phyloP scores from a whole-genome alignment of 1,140 invertebrate species.

The Odontomachus brunneus region DNA sequence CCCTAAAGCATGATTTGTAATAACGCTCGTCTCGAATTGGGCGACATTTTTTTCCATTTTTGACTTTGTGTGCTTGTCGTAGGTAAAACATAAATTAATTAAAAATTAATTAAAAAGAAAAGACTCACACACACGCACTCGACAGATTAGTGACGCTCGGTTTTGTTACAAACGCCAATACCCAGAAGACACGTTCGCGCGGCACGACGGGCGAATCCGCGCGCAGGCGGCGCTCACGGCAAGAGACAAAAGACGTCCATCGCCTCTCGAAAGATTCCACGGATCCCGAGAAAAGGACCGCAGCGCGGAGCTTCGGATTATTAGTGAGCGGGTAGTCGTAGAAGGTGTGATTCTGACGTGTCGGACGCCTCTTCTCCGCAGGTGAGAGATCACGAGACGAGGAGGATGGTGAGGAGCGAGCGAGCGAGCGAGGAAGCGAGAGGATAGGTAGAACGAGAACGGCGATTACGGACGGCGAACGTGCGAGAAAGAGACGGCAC shows the following conservation, averaged over 20 bases:
- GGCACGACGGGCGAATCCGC: conserved; percentile 15
- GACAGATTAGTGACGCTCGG: conserved; percentile 9
- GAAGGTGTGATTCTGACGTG: conserved; percentile 85
- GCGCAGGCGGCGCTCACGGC: conserved; percentile 37
- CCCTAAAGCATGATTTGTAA: background rate
- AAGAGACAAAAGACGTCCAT: conserved; percentile 65
- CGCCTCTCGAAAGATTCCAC: conserved; percentile 64
- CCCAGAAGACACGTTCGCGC: conserved; percentile 23
- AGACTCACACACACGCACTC: too few relatives aligned
- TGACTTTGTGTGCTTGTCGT: background rate
- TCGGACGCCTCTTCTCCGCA: conserved; percentile 80
- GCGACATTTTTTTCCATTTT: background rate
- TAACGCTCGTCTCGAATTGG: background rate
- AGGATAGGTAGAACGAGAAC: background rate
- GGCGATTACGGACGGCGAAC: conserved; percentile 18
- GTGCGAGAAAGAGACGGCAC: conserved; percentile 53
- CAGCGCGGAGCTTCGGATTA: conserved; percentile 76
- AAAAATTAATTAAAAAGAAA: background rate
- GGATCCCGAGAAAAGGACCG: conserved; percentile 70
- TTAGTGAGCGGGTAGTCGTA: conserved; percentile 80
- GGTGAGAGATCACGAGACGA: conserved; percentile 78
- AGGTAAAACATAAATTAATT: background rate
- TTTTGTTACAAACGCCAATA: conserved; percentile 36
- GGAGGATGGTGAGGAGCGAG: conserved; percentile 17
- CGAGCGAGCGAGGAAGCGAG: conserved; percentile 17